These are phyloP conservation scores for Marronus borbonicus DNA, from an alignment of 2,888 invertebrate genomes.

Conservation along the genomic window DNA sequence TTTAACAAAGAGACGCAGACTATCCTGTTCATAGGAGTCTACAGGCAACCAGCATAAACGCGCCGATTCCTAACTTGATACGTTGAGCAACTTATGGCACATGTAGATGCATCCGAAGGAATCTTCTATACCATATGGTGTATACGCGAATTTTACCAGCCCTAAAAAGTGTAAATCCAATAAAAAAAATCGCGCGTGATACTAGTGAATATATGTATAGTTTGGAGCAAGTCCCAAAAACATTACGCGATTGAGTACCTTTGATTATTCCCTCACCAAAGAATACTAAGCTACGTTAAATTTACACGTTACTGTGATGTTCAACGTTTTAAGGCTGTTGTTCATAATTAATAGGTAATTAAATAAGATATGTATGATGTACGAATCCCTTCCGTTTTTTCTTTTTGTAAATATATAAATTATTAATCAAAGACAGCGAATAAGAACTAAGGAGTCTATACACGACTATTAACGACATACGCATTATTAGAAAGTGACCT, in stretches of 20 bases:
- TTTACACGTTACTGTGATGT: constrained; percentile 12
- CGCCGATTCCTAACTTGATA: constrained; percentile 17
- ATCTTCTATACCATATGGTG: background rate
- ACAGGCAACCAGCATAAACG: constrained; percentile 43
- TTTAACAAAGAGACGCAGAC: constrained; percentile 79
- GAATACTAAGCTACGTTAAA: background rate
- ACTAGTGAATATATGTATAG: background rate
- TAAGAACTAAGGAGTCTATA: constrained; percentile 28
- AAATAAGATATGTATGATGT: background rate
- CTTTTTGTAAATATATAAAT: constrained; percentile 32
- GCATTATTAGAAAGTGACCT: too few species aligned
- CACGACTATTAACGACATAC: background rate
- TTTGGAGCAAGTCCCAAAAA: background rate
- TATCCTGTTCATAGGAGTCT: constrained; percentile 78
- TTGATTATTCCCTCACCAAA: background rate
- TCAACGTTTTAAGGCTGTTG: constrained; percentile 41
- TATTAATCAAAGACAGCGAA: constrained; percentile 10
- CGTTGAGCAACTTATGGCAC: constrained; percentile 28
- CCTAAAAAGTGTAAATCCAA: background rate
- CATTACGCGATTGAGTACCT: background rate
- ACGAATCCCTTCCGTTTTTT: constrained; percentile 15
- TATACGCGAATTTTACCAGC: background rate
- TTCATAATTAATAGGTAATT: background rate
- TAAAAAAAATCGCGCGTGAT: background rate
- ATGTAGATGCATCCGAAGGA: background rate